Conservation (phyloP, 1,140 invertebrate species). For the Ptiloglossa arizonensis region DNA sequence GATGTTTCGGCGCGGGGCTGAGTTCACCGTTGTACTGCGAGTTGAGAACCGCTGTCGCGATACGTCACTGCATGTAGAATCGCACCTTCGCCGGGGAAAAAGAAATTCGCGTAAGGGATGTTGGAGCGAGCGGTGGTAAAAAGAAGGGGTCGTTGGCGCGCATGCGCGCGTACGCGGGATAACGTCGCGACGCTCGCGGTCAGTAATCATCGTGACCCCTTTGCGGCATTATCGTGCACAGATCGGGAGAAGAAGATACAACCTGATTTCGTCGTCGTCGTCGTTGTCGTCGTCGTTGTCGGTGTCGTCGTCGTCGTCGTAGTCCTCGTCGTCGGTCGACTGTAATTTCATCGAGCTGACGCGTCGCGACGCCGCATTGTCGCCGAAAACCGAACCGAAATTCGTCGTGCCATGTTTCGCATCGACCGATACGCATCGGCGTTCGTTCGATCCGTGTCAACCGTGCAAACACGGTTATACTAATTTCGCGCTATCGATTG, state of each 20-base stretch:
- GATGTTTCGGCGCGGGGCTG: neutral
- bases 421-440: neutral
- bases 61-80: constrained; percentile 50
- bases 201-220: constrained; percentile 70
- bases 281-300: constrained; percentile 1
- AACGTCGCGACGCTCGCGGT: constrained; percentile 66
- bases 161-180: constrained; percentile 63
- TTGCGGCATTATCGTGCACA: constrained; percentile 55
- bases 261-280: constrained; percentile 34
- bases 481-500: constrained; percentile 76
- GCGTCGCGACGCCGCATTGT: constrained; percentile 1
- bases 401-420: neutral
- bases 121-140: constrained; percentile 47
- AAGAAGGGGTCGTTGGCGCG: constrained; percentile 64
- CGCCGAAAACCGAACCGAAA: constrained; percentile 3
- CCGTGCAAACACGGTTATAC: constrained; percentile 63
- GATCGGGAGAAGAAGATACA: constrained; percentile 41
- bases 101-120: constrained; percentile 66
- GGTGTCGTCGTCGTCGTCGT: neutral
- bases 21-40: neutral
- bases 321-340: constrained; percentile 2
- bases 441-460: constrained; percentile 23
- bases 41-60: constrained; percentile 56
- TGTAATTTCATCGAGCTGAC: neutral
- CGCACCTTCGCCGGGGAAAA: constrained; percentile 44